Base-by-base conservation (phyloP, 2,113 vertebrate species). In the Myotis davidii region DNA sequence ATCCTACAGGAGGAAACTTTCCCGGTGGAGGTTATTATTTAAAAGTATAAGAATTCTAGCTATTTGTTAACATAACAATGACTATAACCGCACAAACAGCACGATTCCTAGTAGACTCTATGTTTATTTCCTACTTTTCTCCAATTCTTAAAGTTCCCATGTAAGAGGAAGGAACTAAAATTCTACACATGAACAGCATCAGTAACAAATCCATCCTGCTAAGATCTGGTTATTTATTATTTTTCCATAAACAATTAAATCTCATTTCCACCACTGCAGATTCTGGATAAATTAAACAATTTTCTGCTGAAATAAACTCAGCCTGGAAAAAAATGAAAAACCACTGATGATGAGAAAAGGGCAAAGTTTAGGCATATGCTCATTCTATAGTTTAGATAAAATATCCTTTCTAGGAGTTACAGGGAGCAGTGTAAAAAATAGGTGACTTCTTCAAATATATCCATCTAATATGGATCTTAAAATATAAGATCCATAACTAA, bases 111-210 rank as follows among this genome's bases (percentile, higher is more conserved):
- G 85, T 20, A 42, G 25, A 84, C 5, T 89, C 25, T 34, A 69
- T 42, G 39, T 48, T 94, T 78, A 87, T 94, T 92, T 89, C 29
- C 52, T 89, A 61, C 18, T 42, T 77, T 94, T 95, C 37, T 94
- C 56, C 7, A 81, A 56, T 61, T 81, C n/a, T 94, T 94, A 78
- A 85, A 92, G 42, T 74, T 73, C 14, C 50, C 20, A 32, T 61
- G 42, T 29, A 85, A 59, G 56, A 59, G 56, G 20, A 3, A 81
- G 10, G 91, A 94, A 84, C 29, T 32, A 84, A 93, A 90, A 79
- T 67, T 42, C 8, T 88, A 37, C 13, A 52, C 17, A 23, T n/a
- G 16, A 73, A 88, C 3, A 88, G 45, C 17, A 54, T 70, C 25
- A 67, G 72, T 25, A 85, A 92, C 5, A 94, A 73, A 78, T 69